Conservation (phyloP, 1,140 invertebrate species). For the Neodiprion virginianus region DNA sequence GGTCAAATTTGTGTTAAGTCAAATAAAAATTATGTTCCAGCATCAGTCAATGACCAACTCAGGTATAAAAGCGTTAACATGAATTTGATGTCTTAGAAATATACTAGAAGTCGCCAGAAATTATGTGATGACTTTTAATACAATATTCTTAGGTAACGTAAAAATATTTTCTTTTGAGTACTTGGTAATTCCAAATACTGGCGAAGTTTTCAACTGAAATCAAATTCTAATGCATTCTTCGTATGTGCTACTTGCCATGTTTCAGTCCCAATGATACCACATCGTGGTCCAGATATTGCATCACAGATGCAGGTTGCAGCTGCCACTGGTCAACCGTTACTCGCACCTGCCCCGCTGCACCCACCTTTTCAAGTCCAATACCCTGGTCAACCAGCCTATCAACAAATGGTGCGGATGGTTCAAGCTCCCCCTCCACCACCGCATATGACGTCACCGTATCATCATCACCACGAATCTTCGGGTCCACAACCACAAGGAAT, state of each 20-base stretch:
- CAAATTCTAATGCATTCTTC: constrained; percentile 18
- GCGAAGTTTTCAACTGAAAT: not conserved
- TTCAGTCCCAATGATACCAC: constrained; percentile 67
- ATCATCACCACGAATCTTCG: constrained; percentile 65
- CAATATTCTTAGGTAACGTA: too few species aligned
- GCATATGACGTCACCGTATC: constrained; percentile 69
- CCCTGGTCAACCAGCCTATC: constrained; percentile 63
- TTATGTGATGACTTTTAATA: too few species aligned
- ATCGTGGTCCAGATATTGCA: constrained; percentile 68
- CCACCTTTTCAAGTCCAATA: constrained; percentile 70
- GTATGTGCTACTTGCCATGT: constrained; percentile 26
- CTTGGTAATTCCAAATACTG: too few species aligned
- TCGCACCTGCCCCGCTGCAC: constrained; percentile 76
- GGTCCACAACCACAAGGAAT: constrained; percentile 61
- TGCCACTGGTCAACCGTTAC: constrained; percentile 83
- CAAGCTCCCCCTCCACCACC: constrained; percentile 57
- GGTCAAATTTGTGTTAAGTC: too few species aligned
- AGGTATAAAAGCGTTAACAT: too few species aligned
- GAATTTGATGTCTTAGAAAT: too few species aligned
- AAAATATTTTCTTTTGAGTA: too few species aligned
- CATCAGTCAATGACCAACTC: too few species aligned
- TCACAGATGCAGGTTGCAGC: constrained; percentile 77
- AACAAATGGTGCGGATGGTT: constrained; percentile 61
- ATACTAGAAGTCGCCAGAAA: too few species aligned
- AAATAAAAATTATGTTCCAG: too few species aligned